Conservation (phyloP, 2,888 invertebrate species). For the Dryomyza anilis region DNA sequence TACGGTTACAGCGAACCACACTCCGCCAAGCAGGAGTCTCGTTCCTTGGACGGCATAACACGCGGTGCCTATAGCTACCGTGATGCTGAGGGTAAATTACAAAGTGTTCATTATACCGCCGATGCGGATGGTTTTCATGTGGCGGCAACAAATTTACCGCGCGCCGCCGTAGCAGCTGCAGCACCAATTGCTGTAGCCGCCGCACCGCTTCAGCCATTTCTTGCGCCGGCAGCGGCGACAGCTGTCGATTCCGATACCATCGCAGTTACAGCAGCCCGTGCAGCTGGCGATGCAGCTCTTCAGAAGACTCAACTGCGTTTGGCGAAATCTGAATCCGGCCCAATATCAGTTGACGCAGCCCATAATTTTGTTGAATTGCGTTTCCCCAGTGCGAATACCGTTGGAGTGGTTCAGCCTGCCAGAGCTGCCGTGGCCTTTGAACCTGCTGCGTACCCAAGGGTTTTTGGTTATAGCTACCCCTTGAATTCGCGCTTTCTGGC, state of each 20-base stretch:
- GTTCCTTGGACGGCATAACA: conserved; percentile 66
- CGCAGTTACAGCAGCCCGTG: conserved; percentile 48
- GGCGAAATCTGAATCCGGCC: conserved; percentile 39
- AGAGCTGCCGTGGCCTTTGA: conserved; percentile 35
- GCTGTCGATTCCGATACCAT: conserved; percentile 45
- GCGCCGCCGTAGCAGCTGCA: conserved; percentile 22
- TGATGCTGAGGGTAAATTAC: conserved; percentile 66
- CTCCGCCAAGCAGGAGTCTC: conserved; percentile 67
- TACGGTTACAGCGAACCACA: conserved; percentile 68
- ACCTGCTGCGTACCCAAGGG: conserved; percentile 28
- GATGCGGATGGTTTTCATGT: conserved; percentile 69
- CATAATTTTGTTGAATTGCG: conserved; percentile 43
- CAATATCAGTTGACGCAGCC: conserved; percentile 35
- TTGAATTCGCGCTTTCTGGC: conserved; percentile 34
- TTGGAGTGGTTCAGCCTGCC: conserved; percentile 57
- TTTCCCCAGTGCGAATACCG: conserved; percentile 55
- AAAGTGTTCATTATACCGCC: conserved; percentile 66
- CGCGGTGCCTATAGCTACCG: conserved; percentile 68
- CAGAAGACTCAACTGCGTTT: conserved; percentile 48
- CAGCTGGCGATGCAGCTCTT: conserved; percentile 48
- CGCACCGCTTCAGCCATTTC: conserved; percentile 27
- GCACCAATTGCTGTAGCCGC: too few relatives aligned
- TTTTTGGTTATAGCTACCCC: conserved; percentile 41
- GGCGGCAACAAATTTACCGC: conserved; percentile 68
- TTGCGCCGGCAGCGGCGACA: conserved; percentile 32